Percentiles rank a stretch among this genome's conserved stretches.
Evolutionary conservation across 2,888 invertebrate genomes (phyloP).

Genomic region (Leuctra nigra): DNA sequence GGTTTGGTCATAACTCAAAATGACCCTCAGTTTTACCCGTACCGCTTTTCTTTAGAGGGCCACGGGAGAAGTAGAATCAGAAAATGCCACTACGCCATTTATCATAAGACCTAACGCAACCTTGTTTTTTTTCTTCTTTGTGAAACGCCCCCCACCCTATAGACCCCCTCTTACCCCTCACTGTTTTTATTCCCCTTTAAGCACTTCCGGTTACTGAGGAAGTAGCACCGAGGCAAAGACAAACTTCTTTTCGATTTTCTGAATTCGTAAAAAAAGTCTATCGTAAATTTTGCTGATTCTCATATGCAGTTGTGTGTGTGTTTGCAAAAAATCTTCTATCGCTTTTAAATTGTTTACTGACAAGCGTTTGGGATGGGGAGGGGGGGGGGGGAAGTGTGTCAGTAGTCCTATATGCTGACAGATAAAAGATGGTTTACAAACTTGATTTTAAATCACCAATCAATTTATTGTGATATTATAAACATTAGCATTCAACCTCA

Average conservation of each 20-base stretch:
- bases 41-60: constrained; percentile 15
- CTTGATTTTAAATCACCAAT: no score
- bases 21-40: constrained; percentile 18
- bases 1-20: constrained; percentile 19
- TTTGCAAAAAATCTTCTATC: no score
- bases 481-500: no score
- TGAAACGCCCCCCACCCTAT: no score
- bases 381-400: no score
- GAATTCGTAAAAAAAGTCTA: constrained; percentile 2
- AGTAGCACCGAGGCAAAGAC: constrained; percentile 15
- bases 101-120: constrained; percentile 19
- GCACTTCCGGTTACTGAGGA: constrained; percentile 18
- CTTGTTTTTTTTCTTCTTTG: constrained; percentile 18
- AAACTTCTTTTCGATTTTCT: constrained; percentile 14
- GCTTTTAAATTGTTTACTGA: no score
- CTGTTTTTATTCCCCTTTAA: constrained; percentile 17
- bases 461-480: no score
- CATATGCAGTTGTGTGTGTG: neutral
- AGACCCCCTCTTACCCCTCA: neutral
- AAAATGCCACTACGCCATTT: constrained; percentile 18
- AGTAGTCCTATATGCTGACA: no score
- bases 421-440: no score
- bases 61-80: constrained; percentile 17
- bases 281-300: neutral
- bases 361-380: no score